These are phyloP conservation scores for Xestia sexstrigata DNA, from an alignment of 2,888 invertebrate genomes.

Conservation along the genomic window DNA sequence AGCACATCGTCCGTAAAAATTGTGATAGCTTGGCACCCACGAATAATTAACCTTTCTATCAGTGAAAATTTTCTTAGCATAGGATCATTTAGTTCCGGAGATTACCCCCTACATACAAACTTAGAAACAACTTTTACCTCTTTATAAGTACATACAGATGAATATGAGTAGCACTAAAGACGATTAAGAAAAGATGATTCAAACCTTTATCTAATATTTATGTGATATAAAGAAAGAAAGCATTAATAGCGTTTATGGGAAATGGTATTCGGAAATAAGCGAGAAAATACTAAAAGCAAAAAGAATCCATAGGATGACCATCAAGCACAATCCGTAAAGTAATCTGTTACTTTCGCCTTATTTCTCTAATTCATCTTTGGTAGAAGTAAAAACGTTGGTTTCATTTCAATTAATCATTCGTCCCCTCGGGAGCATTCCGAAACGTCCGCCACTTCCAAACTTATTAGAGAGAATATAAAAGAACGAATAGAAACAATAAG, in stretches of 20 bases:
- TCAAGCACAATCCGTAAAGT: slow-evolving; percentile 54
- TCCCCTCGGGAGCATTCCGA: slow-evolving; percentile 50
- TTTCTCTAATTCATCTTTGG: slow-evolving; percentile 64
- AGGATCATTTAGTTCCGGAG: no score
- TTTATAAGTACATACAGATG: no score
- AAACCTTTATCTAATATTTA: slow-evolving; percentile 16
- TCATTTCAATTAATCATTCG: slow-evolving; percentile 66
- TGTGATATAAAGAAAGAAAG: not conserved
- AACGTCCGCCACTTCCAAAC: slow-evolving; percentile 67
- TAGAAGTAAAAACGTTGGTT: slow-evolving; percentile 59
- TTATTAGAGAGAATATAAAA: slow-evolving; percentile 66
- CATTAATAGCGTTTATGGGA: slow-evolving; percentile 5
- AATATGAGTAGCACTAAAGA: not conserved
- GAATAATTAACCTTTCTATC: no score
- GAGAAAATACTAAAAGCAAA: slow-evolving; percentile 48
- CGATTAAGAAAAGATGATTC: not conserved
- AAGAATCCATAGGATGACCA: slow-evolving; percentile 61
- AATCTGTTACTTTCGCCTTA: slow-evolving; percentile 58
- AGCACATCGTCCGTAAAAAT: no score
- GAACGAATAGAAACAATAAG: slow-evolving; percentile 67
- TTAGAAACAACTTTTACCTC: no score
- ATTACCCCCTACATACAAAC: no score
- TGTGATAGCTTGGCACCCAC: no score
- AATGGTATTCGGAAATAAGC: slow-evolving; percentile 26
- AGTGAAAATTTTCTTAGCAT: no score